Evolutionary conservation across 2,797 vertebrate species (phyloP), one percentile per base, ranked within the genome.

Genomic region (Lepus townsendii): DNA sequence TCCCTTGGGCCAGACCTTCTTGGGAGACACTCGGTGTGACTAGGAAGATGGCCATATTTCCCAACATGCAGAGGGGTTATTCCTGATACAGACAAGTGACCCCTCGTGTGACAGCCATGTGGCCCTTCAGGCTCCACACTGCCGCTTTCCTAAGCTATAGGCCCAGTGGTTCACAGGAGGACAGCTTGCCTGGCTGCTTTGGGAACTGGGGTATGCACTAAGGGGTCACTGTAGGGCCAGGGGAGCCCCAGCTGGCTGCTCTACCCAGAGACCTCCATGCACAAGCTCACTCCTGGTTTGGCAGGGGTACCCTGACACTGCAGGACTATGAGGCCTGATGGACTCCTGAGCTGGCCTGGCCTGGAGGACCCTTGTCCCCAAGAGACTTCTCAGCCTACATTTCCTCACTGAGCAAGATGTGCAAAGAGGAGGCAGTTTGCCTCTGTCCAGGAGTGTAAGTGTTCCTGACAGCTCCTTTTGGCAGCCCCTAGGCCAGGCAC

Each of bases 401-500:
- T 83, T 85, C 52, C 71, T 88, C 66, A 5, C n/a, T 89, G 85
- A 95, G 91, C 57, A 85, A 83, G 9, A 76, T 62, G 1, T 57
- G 30, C 63, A 16, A 3, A 75, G 72, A 86, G 19, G 24, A 20
- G 27, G 73, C 50, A 75, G 89, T 30, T 71, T 38, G 8, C 72
- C 86, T 63, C 22, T 42, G 30, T 77, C 57, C 38, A 66, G 66
- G 76, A 86, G 42, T 9, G 12, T 92, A 83, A 92, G 65, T 14
- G 4, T 77, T 97, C 90, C 54, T 80, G 84, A 86, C 84, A 76
- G 71, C 47, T 93, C 82, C 75, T 88, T 83, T 32, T 57, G 62
- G 82, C 22, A 14, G 84, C 82, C 87, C 47, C 69, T 17, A 26
- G 52, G 88, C 73, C 65, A 68, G 79, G 91, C 52, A 83, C 6